Evolutionary conservation across 2,797 vertebrate genomes (phyloP), one percentile per base, ranked within the genome.

Genomic region (Phataginus tricuspis): DNA sequence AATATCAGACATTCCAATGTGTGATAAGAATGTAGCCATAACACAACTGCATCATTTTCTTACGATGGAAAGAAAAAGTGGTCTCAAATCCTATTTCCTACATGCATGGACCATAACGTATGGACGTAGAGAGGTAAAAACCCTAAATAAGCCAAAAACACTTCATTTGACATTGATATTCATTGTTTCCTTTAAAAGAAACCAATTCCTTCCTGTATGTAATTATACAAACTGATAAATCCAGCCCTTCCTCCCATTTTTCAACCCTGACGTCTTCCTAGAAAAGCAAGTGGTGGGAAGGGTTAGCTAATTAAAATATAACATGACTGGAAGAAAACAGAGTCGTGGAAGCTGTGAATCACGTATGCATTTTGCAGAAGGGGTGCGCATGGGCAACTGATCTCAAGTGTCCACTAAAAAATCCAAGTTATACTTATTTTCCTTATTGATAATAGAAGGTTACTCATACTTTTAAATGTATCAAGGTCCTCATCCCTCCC

Each of bases 391-490:
- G 37, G 37, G 55, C 37, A 21, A 4, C 4, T 53, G n/a, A 13
- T 23, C 14, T 53, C 53, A 29, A 85, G 34, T 39, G 11, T 19
- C 34, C 34, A 51, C 0, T 34, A 69, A 75, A 64, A 21, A 31
- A 16, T 16, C 29, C n/a, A 25, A 29, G 39, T 59, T 49, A 25
- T 25, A 31, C 1, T 4, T 2, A 29, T 11, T 66, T 69, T 8
- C n/a, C 23, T 7, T 13, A 55, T 0, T 2, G 0, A 59, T 45
- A 61, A n/a, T 1, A 37, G n/a, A 37, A 66, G n/a, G 29, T 7
- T 9, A 51, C 19, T 42, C 66, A 3, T 1, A 7, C 5, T 78
- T 61, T 31, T 25, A 86, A 71, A n/a, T 29, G 31, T 27, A 19
- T 0, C 7, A 2, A 29, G 18, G 18, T 51, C 14, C 19, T 66